Evolutionary conservation across 2,113 vertebrate species (phyloP).

Genomic region (Laticauda colubrina): DNA sequence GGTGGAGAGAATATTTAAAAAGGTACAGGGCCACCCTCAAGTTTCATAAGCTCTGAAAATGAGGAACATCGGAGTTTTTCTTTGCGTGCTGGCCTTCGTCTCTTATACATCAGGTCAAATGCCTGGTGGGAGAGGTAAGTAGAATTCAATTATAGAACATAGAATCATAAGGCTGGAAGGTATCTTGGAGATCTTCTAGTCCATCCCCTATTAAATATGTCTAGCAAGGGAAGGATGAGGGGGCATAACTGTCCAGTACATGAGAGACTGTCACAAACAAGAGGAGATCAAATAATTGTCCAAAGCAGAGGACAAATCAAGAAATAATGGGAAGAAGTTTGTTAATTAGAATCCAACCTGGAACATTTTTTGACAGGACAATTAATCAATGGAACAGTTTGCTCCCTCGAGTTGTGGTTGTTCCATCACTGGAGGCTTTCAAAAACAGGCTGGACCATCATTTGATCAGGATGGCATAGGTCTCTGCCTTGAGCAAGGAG

Average conservation of each 20-base stretch:
- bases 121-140: constrained; percentile 53
- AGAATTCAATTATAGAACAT: background rate
- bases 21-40: background rate
- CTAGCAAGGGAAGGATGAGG: background rate
- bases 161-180: background rate
- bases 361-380: background rate
- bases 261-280: background rate
- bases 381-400: background rate
- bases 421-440: background rate
- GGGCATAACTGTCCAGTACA: background rate
- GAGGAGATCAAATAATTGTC: background rate
- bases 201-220: background rate
- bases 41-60: constrained; percentile 23
- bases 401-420: background rate
- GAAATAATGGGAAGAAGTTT: background rate
- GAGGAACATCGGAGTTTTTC: background rate
- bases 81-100: constrained; percentile 47
- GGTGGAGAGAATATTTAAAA: background rate
- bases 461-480: background rate
- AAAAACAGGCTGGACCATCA: background rate
- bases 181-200: background rate
- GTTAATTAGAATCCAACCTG: background rate
- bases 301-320: background rate
- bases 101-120: constrained; percentile 47
- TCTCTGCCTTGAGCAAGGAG: background rate